Base-by-base conservation (phyloP, 2,888 invertebrate species). In the Odiellus spinosus region DNA sequence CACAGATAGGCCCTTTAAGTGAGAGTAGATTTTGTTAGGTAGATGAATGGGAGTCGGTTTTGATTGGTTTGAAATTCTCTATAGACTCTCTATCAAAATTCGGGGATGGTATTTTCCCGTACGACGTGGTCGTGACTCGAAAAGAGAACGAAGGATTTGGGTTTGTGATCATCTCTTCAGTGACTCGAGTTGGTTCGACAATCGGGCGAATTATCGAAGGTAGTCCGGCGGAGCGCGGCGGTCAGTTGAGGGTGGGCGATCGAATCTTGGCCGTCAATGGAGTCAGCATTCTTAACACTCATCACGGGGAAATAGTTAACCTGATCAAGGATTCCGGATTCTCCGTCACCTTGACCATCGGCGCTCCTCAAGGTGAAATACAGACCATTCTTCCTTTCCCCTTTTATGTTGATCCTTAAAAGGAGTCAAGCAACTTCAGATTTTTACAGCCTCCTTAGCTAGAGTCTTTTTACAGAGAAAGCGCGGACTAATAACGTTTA, bases 121-220 rank as follows among this genome's bases (percentile, higher is more conserved):
- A 91, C 61, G 90, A 95, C 67, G 88, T 96, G 3, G 82, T 84
- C 1, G 85, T 96, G 1, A 80, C 80, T 51, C 73, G 93, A 44
- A 77, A 78, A 63, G 91, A 93, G 61, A 85, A 81, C 55, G 96
- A 98, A 67, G 96, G 96, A 3, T 98, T 98, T 66, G 98, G 98
- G 11, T 98, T 98, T 67, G 95, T 96, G 42, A 93, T 98, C 57
- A 95, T 96, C 59, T 93, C 95, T 0, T 88, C 88, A 4, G 84
- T 88, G 3, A 87, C 86, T 57, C 34, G 49, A 42, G 52, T 49
- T 21, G 52, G 52, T 15, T 49, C 52, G 10, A 82, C 50, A 14
- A 51, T 51, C 40, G 91, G 91, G 43, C 82, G 91, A 61, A 78
- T 98, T 55, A 87, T 96, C 59, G 85, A 88, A 48, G 83, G 84